Percentiles rank a stretch among this genome's conserved stretches.
Evolutionary conservation across 2,797 vertebrate species (phyloP).

Genomic region (Carcharodon carcharias): DNA sequence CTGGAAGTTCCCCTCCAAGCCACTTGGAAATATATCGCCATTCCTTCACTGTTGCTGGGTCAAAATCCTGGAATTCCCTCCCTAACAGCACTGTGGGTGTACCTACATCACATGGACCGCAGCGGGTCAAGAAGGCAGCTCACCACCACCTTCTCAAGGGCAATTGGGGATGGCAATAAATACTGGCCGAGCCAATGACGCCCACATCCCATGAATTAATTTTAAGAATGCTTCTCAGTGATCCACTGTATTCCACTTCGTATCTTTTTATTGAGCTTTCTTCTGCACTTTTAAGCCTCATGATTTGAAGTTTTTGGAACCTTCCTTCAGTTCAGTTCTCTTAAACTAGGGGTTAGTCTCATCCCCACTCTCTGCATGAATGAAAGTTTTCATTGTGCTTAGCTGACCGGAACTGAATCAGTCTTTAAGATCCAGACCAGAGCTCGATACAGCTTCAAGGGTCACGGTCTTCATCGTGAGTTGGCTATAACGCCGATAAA

Average conservation of each 20-base stretch:
- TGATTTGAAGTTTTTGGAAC: not conserved
- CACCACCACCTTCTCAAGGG: too few species aligned
- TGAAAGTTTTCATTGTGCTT: not conserved
- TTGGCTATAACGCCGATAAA: not conserved
- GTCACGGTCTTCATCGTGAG: not conserved
- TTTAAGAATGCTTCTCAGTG: not conserved
- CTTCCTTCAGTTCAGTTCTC: not conserved
- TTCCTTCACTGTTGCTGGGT: too few species aligned
- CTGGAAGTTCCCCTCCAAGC: too few species aligned
- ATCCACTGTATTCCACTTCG: not conserved
- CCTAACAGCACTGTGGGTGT: too few species aligned
- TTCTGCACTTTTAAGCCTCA: not conserved
- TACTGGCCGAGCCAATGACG: too few species aligned
- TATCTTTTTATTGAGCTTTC: not conserved
- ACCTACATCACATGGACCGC: too few species aligned
- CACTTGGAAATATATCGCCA: too few species aligned
- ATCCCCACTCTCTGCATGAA: not conserved
- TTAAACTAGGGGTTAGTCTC: not conserved
- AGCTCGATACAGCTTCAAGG: not conserved
- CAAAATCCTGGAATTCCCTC: too few species aligned
- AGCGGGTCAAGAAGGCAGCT: too few species aligned
- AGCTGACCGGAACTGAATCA: not conserved
- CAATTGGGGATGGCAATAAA: too few species aligned
- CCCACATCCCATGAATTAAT: too few species aligned
- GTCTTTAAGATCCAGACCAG: not conserved